Base-by-base conservation (phyloP, 2,113 vertebrate species). In the Zosterops borbonicus region DNA sequence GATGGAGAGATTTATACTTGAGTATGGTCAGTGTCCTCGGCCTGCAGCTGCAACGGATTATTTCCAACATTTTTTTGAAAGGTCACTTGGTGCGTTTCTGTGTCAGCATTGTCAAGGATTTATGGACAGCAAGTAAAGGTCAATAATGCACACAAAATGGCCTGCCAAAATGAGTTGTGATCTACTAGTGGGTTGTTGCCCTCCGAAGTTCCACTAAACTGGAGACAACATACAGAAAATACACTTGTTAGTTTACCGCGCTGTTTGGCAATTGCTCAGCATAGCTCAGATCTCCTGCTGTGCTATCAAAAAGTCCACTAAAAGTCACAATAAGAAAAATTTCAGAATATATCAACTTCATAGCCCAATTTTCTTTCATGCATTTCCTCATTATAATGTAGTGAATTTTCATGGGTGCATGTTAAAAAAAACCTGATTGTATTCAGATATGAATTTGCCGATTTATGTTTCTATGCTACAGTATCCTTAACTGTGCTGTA, bases 21-120 rank as follows among this genome's bases (percentile, higher is more conserved):
- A 96, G 77, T 93, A 87, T 95, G 95, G 96, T 93, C 95, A 96
- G 89, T 96, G 94, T 96, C 95, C 88, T 96, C 53, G 9, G 80
- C 39, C 64, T 89, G 80, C 95, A 97, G 95, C 95, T 97, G 96
- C 94, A 96, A 97, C 3, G 74, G 94, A 97, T 97, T 97, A 96
- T 92, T 96, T 96, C 94, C 95, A 96, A 90, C 94, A 92, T 96
- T 96, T 97, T 91, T 94, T 94, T 65, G 93, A 96, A 96, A 97
- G 95, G 96, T 96, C 95, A 93, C 69, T 96, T 90, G 92, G 92
- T 97, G 70, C 24, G 44, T 97, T 95, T 94, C 62, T 95, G 62
- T 92, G 95, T 96, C 95, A 89, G 80, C 69, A 87, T 96, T 90
- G 93, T 90, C 95, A 90, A 82, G 90, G 92, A 97, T 96, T 97